These are phyloP conservation scores for Bubo scandiacus DNA, from an alignment of 2,113 vertebrate genomes.

Conservation along the genomic window DNA sequence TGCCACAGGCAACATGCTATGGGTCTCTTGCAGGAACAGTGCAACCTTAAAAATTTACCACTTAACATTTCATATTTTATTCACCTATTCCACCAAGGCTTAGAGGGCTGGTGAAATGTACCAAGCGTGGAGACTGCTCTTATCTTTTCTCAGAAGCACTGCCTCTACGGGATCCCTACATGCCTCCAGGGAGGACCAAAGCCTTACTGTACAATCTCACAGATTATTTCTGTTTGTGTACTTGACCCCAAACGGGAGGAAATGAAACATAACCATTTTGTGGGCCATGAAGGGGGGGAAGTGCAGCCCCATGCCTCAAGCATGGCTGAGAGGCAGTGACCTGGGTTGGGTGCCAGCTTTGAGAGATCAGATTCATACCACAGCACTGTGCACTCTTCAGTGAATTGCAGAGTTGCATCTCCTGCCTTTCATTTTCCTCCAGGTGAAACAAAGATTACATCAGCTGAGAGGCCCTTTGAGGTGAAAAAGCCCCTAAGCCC, in stretches of 20 bases:
- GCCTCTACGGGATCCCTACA: neutral
- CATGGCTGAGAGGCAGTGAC: neutral
- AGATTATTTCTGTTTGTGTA: neutral
- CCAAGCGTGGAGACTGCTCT: neutral
- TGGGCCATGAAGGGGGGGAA: neutral
- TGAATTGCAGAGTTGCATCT: neutral
- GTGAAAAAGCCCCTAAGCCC: neutral
- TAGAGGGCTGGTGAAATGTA: neutral
- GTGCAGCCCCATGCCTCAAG: neutral
- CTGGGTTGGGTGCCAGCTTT: neutral
- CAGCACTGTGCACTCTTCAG: accelerated
- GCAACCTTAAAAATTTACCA: neutral
- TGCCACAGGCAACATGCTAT: neutral
- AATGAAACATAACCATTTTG: neutral
- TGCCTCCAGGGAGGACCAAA: neutral
- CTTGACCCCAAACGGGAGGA: neutral
- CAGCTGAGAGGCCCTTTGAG: neutral
- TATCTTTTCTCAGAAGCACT: neutral
- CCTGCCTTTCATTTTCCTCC: neutral
- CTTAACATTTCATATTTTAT: neutral
- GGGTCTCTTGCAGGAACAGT: neutral
- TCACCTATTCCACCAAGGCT: neutral
- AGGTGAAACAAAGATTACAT: neutral
- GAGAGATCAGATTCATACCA: neutral
- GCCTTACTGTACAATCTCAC: neutral